phyloP scores from a whole-genome alignment of 2,888 invertebrate genomes.

The Nipponacmea schrenckii region DNA sequence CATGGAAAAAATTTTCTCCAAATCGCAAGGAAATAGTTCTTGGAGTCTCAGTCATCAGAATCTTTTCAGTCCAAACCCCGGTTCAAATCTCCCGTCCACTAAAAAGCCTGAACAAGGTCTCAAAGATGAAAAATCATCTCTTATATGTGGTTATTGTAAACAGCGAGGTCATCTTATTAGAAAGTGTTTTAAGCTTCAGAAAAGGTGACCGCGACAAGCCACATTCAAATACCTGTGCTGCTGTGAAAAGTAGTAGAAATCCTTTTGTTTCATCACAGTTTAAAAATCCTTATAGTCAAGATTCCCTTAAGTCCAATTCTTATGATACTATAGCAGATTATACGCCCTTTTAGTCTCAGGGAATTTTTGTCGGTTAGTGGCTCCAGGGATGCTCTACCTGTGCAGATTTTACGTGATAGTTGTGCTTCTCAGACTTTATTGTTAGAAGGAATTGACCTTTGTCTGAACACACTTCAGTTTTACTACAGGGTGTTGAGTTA shows the following conservation, averaged over 20 bases:
- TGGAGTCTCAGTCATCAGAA: no score
- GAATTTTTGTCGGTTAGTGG: conserved; percentile 26
- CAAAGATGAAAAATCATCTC: no score
- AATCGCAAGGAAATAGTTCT: no score
- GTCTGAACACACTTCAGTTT: conserved; percentile 26
- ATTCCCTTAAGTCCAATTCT: conserved; percentile 15
- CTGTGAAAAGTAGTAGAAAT: background rate
- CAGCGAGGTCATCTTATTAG: conserved; percentile 22
- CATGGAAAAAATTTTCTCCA: no score
- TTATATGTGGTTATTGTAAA: conserved; percentile 19
- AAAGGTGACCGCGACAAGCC: no score
- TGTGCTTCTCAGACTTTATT: no score
- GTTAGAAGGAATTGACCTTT: conserved; percentile 25
- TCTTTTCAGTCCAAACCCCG: no score
- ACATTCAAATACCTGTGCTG: no score
- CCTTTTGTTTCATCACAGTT: conserved; percentile 9
- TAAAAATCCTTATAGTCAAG: background rate
- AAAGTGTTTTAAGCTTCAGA: conserved; percentile 25
- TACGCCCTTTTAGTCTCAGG: conserved; percentile 28
- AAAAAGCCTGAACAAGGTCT: no score
- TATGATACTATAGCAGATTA: conserved; percentile 21
- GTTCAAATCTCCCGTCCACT: no score
- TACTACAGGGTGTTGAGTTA: conserved; percentile 31
- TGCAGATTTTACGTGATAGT: conserved; percentile 31
- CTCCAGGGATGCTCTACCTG: conserved; percentile 7